Conservation (phyloP, 64 coral and sea anemone species). For the Stichodactyla helianthus region DNA sequence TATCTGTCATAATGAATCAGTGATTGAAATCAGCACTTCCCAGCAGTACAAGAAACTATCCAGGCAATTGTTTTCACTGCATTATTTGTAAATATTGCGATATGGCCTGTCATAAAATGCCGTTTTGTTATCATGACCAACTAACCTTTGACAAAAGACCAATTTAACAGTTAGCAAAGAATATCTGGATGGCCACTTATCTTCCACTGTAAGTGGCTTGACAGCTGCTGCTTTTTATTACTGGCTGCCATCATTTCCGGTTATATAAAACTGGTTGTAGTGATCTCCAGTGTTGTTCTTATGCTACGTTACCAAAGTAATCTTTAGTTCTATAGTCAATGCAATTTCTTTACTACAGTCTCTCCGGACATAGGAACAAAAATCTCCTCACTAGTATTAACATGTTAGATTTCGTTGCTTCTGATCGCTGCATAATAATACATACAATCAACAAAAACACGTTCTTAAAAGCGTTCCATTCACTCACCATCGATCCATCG, state of each 20-base stretch:
- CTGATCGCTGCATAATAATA: no score
- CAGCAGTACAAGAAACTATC: background rate
- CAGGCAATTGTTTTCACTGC: background rate
- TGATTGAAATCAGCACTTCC: background rate
- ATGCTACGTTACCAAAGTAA: no score
- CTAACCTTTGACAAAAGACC: conserved; percentile 12
- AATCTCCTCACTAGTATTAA: no score
- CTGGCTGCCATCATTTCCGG: background rate
- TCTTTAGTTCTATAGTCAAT: no score
- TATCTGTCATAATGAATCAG: background rate
- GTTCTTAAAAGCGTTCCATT: no score
- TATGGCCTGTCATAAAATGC: background rate
- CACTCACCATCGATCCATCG: no score
- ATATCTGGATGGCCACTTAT: conserved; percentile 9
- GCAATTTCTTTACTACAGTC: no score
- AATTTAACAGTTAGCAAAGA: background rate
- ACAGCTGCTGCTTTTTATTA: background rate
- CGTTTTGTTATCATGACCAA: conserved; percentile 12
- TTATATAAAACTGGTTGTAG: background rate
- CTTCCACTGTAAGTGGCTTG: background rate
- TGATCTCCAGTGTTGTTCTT: background rate
- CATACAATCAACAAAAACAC: no score
- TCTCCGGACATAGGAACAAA: no score
- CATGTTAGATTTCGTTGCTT: no score
- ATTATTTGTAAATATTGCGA: conserved; percentile 1